Conservation (phyloP, 1,140 invertebrate genomes). For the Charaxes varanes region DNA sequence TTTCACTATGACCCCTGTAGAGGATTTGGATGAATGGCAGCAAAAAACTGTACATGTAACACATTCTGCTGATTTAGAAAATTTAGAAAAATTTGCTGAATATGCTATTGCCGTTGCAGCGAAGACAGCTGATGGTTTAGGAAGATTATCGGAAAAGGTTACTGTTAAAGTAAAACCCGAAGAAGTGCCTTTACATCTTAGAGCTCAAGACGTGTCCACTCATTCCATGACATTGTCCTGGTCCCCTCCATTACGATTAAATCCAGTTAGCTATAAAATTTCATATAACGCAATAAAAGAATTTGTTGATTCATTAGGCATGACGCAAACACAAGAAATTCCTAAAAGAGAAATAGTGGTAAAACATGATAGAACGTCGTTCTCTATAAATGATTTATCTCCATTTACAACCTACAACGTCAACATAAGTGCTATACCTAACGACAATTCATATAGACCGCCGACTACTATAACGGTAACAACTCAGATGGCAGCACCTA, state of each 20-base stretch:
- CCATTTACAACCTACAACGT: slow-evolving; percentile 97
- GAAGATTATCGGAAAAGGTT: slow-evolving; percentile 84
- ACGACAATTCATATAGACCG: slow-evolving; percentile 88
- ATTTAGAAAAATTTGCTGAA: slow-evolving; percentile 91
- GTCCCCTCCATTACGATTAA: slow-evolving; percentile 92
- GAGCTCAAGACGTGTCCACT: slow-evolving; percentile 90
- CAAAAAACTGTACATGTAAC: slow-evolving; percentile 89
- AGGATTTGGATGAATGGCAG: slow-evolving; percentile 94
- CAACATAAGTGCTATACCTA: slow-evolving; percentile 92
- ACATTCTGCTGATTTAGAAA: slow-evolving; percentile 91
- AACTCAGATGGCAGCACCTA: slow-evolving; percentile 96
- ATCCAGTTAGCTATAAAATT: slow-evolving; percentile 92
- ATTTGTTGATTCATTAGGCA: slow-evolving; percentile 94
- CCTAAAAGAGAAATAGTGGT: slow-evolving; percentile 82
- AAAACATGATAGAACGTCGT: slow-evolving; percentile 79
- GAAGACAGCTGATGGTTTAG: slow-evolving; percentile 82
- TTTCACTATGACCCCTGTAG: slow-evolving; percentile 93
- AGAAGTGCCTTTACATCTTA: slow-evolving; percentile 90
- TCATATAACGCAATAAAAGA: slow-evolving; percentile 95
- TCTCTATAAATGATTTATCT: slow-evolving; percentile 90
- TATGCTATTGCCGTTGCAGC: slow-evolving; percentile 95
- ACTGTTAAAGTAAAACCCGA: slow-evolving; percentile 93
- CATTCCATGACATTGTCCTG: slow-evolving; percentile 94
- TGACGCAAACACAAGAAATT: slow-evolving; percentile 91
- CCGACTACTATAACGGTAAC: slow-evolving; percentile 96